Base-by-base conservation (phyloP, 23 tunicate species). In the Halocynthia roretzi region DNA sequence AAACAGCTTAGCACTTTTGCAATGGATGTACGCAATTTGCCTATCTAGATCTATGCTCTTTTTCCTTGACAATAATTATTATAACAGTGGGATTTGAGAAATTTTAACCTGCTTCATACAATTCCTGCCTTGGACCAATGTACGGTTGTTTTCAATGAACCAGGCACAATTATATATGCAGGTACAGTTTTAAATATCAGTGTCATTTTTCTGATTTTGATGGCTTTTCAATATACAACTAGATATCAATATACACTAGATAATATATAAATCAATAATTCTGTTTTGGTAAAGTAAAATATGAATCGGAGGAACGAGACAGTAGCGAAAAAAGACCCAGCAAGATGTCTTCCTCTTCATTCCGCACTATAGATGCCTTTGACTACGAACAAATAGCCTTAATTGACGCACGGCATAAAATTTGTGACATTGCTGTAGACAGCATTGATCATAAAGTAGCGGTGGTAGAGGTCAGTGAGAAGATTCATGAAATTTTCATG, bases 1-100 rank as follows among this genome's bases (percentile, higher is more conserved):
- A 17, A 15, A 22, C 20, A 67, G n/a, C n/a, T 10, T 67, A 17
- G 9, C 9, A 22, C 71, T 67, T 14, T 15, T 15, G 10, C 19
- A 15, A 9, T 67, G 10, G 19, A 67, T 12, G n/a, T 67, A 67
- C 71, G 19, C 19, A 15, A 9, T 17, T 11, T 67, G 10, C 12
- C 22, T 40, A 19, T 67, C 23, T 19, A 40, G 72, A 67, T 67
- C 22, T 40, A 67, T 19, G 12, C 20, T 15, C 23, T 31, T 31
- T 31, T 67, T 67, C 71, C 23, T 67, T 15, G 23, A n/a, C 71
- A 4, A 67, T 15, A 23, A 18, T 18, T 19, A 0, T 2, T 44
- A n/a, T 67, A 15, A 14, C 58, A 85, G 90, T 89, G 96, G 96
- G 96, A 89, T 83, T 71, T 89, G 58, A 74, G 96, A 57, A 89